Evolutionary conservation across 2,797 vertebrate genomes (phyloP), one percentile per base, ranked within the genome.

Genomic region (Trachurus trachurus): DNA sequence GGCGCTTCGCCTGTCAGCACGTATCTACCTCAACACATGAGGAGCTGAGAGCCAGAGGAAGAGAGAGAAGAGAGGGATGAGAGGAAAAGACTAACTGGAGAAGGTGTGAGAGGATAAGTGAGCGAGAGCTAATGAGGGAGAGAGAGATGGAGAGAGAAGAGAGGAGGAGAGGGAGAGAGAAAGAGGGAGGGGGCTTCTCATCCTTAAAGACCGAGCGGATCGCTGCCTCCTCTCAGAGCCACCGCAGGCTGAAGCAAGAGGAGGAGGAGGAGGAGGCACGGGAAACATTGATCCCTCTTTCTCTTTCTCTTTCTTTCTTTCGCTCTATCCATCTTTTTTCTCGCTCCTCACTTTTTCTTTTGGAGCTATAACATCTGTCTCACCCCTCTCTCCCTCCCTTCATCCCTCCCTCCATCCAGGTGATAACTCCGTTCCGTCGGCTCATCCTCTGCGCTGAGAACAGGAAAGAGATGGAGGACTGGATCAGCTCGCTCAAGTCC

Each of bases 381-480:
- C 64, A 69, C 67, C 31, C 31, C 31, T 34, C 47, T 52, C 69
- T 66, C 75, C 71, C 72, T 59, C 80, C 40, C 45, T 61, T 5
- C 44, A 39, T 0, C 75, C 83, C 78, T 80, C 78, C 6, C 31
- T 34, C 31, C 57, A 56, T 85, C 78, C 91, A 99, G 98, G 96
- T 98, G 86, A 98, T 99, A 91, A 99, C 98, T 1, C 97, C 97
- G 0, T 97, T 98, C 90, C 96, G 96, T 71, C 97, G 97, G 85
- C 91, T 99, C 87, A 98, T 97, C 84, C 88, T 99, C 8, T 97
- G 96, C 47, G 98, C 98, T 0, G 96, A 98, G 85, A 98, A 96
- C 91, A 94, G 98, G 22, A 97, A 98, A 89, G 98, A 99, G 89
- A 99, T 99, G 98, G 98, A 99, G 90, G 98, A 99, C 91, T 99